These are phyloP conservation scores for Pemphigus obesinymphae DNA, from an alignment of 1,140 invertebrate genomes.

Conservation along the genomic window DNA sequence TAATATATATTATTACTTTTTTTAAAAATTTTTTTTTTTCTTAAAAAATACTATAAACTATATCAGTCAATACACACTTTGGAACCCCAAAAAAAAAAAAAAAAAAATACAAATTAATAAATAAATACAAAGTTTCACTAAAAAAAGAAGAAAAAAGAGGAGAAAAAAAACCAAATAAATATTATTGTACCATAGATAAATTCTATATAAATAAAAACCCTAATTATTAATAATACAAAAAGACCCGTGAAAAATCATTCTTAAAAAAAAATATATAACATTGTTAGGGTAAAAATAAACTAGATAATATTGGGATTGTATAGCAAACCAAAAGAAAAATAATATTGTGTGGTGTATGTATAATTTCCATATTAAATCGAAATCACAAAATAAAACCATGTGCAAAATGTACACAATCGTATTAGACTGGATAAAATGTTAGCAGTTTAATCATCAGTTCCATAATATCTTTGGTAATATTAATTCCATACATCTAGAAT, in stretches of 20 bases:
- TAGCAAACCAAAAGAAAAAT: not conserved
- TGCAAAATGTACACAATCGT: not conserved
- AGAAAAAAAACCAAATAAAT: slow-evolving; percentile 24
- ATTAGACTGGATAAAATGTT: not conserved
- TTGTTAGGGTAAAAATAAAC: not conserved
- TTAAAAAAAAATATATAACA: slow-evolving; percentile 8
- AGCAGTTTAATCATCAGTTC: not conserved
- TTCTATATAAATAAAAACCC: slow-evolving; percentile 15
- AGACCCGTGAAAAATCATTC: slow-evolving; percentile 15
- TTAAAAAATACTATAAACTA: slow-evolving; percentile 28
- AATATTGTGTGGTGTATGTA: not conserved
- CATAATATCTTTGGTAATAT: slow-evolving; percentile 28
- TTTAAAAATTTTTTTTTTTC: not conserved
- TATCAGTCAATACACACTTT: slow-evolving; percentile 39
- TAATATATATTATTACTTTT: not conserved
- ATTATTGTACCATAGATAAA: not conserved
- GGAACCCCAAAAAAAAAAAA: not conserved
- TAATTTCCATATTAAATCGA: not conserved
- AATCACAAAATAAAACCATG: not conserved
- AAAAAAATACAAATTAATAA: not conserved
- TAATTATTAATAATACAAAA: slow-evolving; percentile 35
- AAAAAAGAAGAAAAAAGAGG: not conserved
- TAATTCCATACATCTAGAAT: slow-evolving; percentile 8
- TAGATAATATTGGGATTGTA: not conserved
- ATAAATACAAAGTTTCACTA: slow-evolving; percentile 26